Conservation (phyloP, 2,113 vertebrate genomes). For the Apeltes quadracus region DNA sequence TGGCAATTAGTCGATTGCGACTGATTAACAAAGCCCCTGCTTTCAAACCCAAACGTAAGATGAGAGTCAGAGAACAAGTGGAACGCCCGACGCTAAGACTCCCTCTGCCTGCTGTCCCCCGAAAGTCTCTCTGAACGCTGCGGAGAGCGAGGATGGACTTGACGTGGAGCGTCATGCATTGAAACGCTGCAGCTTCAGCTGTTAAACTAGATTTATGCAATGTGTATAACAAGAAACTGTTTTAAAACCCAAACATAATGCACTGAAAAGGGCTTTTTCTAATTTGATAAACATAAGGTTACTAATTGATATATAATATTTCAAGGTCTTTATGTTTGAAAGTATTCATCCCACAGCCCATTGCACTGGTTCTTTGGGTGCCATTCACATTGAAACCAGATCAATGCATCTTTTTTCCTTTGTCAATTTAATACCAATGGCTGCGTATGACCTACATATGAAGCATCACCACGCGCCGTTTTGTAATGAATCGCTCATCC, state of each 20-base stretch:
- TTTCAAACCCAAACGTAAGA: slow-evolving; percentile 31
- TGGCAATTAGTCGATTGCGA: slow-evolving; percentile 79
- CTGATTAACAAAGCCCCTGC: slow-evolving; percentile 70
- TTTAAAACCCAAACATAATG: too few species aligned
- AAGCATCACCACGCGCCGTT: neutral
- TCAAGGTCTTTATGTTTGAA: neutral
- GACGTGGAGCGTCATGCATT: neutral
- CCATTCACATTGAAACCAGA: neutral
- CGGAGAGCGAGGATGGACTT: neutral
- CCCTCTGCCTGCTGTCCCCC: neutral
- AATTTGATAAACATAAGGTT: neutral
- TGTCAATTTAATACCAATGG: neutral
- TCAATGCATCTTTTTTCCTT: neutral
- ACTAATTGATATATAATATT: neutral
- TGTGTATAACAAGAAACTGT: neutral
- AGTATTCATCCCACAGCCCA: neutral
- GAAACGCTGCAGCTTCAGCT: neutral
- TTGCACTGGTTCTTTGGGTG: neutral
- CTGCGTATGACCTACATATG: neutral
- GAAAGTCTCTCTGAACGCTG: neutral
- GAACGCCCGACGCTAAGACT: too few species aligned
- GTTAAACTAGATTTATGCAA: too few species aligned
- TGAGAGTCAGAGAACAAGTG: slow-evolving; percentile 20
- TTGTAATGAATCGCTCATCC: neutral
- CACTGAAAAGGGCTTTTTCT: too few species aligned